Conservation (phyloP, 2,113 vertebrate genomes). For the Numenius arquata region DNA sequence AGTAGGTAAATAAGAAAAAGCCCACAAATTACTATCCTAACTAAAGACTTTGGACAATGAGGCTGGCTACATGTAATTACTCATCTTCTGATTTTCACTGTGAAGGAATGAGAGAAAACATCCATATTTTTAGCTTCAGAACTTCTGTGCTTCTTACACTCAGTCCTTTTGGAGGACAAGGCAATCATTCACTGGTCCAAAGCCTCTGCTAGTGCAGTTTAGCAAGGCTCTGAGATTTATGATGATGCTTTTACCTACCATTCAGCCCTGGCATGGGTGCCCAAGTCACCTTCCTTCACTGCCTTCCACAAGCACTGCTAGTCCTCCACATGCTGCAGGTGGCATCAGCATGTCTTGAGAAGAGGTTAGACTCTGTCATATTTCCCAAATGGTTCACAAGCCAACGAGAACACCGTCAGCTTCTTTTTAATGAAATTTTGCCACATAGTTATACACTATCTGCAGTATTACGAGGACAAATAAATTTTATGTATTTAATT, state of each 20-base stretch:
- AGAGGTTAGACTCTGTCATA: neutral
- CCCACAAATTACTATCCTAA: neutral
- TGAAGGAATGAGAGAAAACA: neutral
- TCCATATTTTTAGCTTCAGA: neutral
- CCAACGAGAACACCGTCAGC: neutral
- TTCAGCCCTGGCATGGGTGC: neutral
- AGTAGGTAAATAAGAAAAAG: neutral
- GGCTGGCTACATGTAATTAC: neutral
- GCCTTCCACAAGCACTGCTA: neutral
- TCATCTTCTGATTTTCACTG: neutral
- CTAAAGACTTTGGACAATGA: neutral
- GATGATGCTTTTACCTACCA: neutral
- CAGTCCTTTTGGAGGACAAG: neutral
- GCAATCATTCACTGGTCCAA: neutral
- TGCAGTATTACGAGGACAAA: neutral
- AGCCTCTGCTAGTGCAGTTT: fast-evolving
- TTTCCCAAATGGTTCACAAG: neutral
- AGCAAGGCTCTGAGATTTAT: neutral
- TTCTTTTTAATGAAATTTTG: neutral
- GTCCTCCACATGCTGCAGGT: neutral
- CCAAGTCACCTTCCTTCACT: neutral
- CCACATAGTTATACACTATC: neutral
- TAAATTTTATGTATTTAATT: neutral
- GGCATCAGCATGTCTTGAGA: neutral
- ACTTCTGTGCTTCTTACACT: neutral